Evolutionary conservation across 1,140 invertebrate species (phyloP), one percentile per base, ranked within the genome.

Genomic region (Pygmarrhopalites habei): DNA sequence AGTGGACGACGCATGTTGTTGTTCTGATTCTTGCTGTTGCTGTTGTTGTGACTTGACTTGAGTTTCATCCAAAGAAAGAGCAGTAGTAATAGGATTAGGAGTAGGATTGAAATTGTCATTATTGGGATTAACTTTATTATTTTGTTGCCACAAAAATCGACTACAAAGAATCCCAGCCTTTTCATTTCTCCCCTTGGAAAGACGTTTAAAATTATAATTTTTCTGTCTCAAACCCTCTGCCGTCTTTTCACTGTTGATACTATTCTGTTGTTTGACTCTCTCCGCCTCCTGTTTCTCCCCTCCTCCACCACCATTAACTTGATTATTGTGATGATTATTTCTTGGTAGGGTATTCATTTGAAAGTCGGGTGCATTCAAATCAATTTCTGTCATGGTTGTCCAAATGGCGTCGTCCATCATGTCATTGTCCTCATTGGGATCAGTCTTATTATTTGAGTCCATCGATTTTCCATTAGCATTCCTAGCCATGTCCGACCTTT

Each of bases 341-440:
- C 25, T 28, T 4, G 51, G 51, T 5, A 55, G 15, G 3, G 53
- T 41, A 7, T 28, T 56, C 21, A 21, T 2, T 5, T 3, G 3
- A 56, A 35, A 7, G 30, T 30, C 30, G 2, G 60, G 59, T 15
- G 39, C 46, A 58, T 62, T 63, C 32, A 70, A 57, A 64, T 70
- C 69, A 55, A 70, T 70, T 62, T 70, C 69, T 26, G 69, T 70
- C 69, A 70, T 70, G 2, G 65, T 67, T 0, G 63, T 66, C 69
- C 69, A 70, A 59, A 66, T 67, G 17, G 21, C 59, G 12, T 66
- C 68, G 21, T 68, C 62, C 32, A 49, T 52, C 19, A 52, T 47
- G 19, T 58, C 53, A 21, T 30, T 62, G 25, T 47, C 43, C 19
- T 32, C 41, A 23, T 46, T 47, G 17, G 17, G 23, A 7, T 32